Conservation (phyloP, 1,140 invertebrate species). For the Bacillus rossius region DNA sequence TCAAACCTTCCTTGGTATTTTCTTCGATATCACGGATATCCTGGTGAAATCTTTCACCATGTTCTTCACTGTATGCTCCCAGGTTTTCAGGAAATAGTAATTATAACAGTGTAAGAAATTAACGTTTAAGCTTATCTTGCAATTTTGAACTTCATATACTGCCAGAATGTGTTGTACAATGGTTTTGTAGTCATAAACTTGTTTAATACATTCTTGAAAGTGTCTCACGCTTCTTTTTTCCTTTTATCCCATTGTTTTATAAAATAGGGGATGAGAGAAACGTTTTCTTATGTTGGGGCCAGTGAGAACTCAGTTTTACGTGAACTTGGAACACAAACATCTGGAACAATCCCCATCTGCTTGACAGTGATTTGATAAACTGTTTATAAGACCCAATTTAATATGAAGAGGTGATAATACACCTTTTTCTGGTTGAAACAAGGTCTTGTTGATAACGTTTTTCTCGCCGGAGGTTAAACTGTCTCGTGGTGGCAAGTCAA, state of each 20-base stretch:
- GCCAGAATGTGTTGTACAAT: too few species aligned
- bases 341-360: too few species aligned
- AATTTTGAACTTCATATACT: not conserved
- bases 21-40: slow-evolving; percentile 30
- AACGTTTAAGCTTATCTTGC: not conserved
- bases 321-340: not conserved
- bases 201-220: slow-evolving; percentile 2
- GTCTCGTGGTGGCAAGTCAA: too few species aligned
- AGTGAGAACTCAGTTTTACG: not conserved
- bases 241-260: not conserved
- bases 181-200: not conserved
- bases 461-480: too few species aligned
- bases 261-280: not conserved
- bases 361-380: too few species aligned
- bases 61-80: slow-evolving; percentile 29
- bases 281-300: not conserved
- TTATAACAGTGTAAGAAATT: not conserved
- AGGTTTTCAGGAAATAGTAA: slow-evolving; percentile 29
- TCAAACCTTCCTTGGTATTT: slow-evolving; percentile 29
- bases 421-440: too few species aligned
- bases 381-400: too few species aligned
- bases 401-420: too few species aligned
- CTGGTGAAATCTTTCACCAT: too few species aligned
- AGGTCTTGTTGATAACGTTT: too few species aligned
- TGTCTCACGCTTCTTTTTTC: not conserved